Conservation (phyloP, 92 coral and sea anemone genomes). For the Pocillopora meandrina region DNA sequence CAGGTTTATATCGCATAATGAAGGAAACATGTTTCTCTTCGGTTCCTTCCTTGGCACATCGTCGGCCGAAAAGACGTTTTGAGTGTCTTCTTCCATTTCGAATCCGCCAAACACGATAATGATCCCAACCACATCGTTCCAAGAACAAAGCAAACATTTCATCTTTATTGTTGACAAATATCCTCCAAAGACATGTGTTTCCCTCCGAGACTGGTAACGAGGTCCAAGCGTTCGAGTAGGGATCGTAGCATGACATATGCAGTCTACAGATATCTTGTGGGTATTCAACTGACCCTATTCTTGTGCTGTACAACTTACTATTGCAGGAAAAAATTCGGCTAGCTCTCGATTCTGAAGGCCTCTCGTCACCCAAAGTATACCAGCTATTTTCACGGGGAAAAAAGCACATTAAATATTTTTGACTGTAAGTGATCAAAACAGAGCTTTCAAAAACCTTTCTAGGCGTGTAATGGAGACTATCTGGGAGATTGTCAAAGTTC, state of each 20-base stretch:
- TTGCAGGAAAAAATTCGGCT: constrained; percentile 3
- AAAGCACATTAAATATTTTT: background rate
- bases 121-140: background rate
- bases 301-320: background rate
- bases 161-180: constrained; percentile 1
- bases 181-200: background rate
- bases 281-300: too few relatives aligned
- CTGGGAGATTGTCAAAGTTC: background rate
- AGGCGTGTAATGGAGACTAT: background rate
- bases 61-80: too few relatives aligned
- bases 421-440: background rate
- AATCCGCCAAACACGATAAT: background rate
- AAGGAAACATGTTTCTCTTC: background rate
- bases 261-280: too few relatives aligned
- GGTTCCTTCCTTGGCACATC: background rate
- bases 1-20: background rate
- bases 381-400: constrained; percentile 13
- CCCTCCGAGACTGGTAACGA: background rate
- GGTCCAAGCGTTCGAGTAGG: background rate
- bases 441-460: background rate
- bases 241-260: background rate
- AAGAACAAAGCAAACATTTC: constrained; percentile 8
- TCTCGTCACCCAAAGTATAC: background rate
- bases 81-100: background rate
- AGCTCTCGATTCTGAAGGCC: background rate